Percentiles rank a stretch among this genome's conserved stretches.
Conservation (phyloP, 2,797 vertebrate genomes). For the Pristis pectinata region DNA sequence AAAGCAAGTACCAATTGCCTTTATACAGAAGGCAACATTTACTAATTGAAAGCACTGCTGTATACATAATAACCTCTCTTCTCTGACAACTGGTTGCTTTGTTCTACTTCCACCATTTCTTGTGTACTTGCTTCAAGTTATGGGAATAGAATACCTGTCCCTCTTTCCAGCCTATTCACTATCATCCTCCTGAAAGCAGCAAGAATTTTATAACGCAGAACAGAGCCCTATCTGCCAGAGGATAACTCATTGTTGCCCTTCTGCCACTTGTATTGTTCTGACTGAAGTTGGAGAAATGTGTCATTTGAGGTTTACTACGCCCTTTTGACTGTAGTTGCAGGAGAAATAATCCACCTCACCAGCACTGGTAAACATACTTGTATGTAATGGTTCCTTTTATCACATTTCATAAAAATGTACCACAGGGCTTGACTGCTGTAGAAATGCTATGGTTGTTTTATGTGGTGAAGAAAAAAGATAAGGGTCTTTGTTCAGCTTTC, state of each 20-base stretch:
- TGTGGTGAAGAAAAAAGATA: neutral
- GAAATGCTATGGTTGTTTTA: neutral
- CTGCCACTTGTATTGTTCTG: neutral
- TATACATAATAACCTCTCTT: neutral
- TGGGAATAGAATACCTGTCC: neutral
- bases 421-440: neutral
- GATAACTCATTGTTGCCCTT: neutral
- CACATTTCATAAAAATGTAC: neutral
- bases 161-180: neutral
- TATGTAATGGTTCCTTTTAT: neutral
- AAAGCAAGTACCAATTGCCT: neutral
- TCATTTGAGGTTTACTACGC: neutral
- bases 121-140: neutral
- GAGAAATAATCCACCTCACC: too few species aligned
- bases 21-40: neutral
- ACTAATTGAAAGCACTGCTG: neutral
- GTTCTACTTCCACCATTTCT: neutral
- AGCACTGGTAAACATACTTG: neutral
- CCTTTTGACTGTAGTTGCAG: neutral
- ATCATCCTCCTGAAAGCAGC: neutral
- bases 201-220: neutral
- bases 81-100: neutral
- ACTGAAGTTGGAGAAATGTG: neutral
- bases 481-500: neutral
- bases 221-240: neutral